Conservation (phyloP, 2,113 vertebrate genomes). For the Plotosus lineatus region DNA sequence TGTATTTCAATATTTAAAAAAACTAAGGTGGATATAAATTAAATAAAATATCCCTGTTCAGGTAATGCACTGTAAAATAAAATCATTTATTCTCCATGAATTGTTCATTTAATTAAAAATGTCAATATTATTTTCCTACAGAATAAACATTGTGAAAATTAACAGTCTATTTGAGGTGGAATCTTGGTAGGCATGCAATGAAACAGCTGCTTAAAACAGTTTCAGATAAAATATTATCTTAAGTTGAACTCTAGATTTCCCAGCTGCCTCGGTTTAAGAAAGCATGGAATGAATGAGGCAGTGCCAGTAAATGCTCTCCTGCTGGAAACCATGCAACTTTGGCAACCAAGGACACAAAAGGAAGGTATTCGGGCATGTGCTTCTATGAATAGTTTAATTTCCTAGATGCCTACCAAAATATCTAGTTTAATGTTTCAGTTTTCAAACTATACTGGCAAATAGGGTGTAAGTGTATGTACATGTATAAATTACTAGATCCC, state of each 20-base stretch:
- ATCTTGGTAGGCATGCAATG: background rate
- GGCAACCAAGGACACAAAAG: background rate
- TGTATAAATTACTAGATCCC: no score
- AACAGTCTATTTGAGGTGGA: background rate
- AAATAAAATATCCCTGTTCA: constrained; percentile 64
- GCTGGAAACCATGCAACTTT: background rate
- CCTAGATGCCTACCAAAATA: no score
- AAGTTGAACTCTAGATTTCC: background rate
- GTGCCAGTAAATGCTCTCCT: background rate
- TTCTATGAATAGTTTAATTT: background rate
- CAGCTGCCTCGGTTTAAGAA: background rate
- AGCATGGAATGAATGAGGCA: background rate
- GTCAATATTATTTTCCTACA: constrained; percentile 16
- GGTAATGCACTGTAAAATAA: constrained; percentile 76
- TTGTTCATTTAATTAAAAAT: background rate
- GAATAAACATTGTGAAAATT: constrained; percentile 15
- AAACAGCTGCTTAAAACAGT: background rate
- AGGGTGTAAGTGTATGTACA: no score
- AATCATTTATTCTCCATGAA: constrained; percentile 53
- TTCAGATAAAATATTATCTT: background rate
- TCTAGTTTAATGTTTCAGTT: background rate
- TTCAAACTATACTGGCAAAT: no score
- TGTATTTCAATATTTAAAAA: constrained; percentile 82
- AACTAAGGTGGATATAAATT: constrained; percentile 65
- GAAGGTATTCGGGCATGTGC: constrained; percentile 4